Evolutionary conservation across 2,888 invertebrate genomes (phyloP).

Genomic region (Didymodactylos carnosus): DNA sequence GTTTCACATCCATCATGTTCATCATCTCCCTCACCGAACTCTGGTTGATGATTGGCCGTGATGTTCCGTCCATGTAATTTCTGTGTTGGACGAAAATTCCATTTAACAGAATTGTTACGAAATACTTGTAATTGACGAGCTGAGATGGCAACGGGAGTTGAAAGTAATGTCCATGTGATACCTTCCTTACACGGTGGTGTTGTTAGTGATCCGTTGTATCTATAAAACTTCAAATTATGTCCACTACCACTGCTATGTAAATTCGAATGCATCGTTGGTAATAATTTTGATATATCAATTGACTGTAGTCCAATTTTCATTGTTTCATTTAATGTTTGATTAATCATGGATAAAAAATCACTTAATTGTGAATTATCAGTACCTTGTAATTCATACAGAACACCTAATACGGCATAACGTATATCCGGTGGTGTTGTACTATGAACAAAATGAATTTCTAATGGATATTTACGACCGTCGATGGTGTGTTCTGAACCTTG

Average conservation of each 20-base stretch:
- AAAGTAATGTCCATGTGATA: slow-evolving; percentile 5
- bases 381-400: not conserved
- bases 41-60: not conserved
- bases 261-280: not conserved
- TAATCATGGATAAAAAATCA: not conserved
- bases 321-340: not conserved
- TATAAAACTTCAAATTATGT: too few species aligned
- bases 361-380: not conserved
- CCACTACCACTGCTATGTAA: too few species aligned
- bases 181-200: slow-evolving; percentile 9
- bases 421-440: not conserved
- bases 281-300: not conserved
- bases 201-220: slow-evolving; percentile 6
- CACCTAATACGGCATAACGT: not conserved
- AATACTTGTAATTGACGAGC: not conserved
- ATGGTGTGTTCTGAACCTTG: slow-evolving; percentile 7
- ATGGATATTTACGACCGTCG: not conserved
- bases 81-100: not conserved
- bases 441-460: slow-evolving; percentile 13
- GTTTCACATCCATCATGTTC: too few species aligned
- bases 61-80: not conserved
- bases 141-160: not conserved
- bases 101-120: not conserved
- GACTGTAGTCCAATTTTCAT: not conserved
- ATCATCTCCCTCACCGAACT: not conserved